Conservation (phyloP, 2,113 vertebrate genomes). For the Orientallactaga bullata region DNA sequence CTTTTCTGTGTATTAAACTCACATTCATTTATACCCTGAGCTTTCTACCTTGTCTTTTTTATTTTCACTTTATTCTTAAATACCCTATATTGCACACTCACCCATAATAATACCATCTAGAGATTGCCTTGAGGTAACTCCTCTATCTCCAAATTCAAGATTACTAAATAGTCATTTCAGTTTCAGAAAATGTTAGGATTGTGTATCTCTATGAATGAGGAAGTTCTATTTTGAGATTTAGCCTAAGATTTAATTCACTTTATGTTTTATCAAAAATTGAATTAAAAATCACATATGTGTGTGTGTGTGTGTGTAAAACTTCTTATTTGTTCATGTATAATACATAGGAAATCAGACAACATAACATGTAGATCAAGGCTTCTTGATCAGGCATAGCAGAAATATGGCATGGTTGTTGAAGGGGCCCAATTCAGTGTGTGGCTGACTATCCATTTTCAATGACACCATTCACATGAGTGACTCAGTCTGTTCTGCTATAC, state of each 20-base stretch:
- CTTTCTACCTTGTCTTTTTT: neutral
- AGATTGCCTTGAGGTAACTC: neutral
- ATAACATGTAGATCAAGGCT: neutral
- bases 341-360: neutral
- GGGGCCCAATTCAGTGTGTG: neutral
- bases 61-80: neutral
- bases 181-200: constrained; percentile 20
- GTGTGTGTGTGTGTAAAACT: too few species aligned
- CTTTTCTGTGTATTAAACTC: neutral
- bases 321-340: neutral
- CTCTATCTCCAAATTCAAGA: neutral
- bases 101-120: neutral
- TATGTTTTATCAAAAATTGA: neutral
- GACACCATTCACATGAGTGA: neutral
- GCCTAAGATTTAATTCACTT: neutral
- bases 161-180: neutral
- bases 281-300: too few species aligned
- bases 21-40: neutral
- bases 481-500: neutral
- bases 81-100: neutral
- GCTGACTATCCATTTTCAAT: neutral
- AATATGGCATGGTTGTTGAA: neutral
- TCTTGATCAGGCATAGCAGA: neutral
- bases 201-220: neutral
- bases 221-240: neutral